Conservation (phyloP, 2,797 vertebrate species). For the Enteromius anoplus region DNA sequence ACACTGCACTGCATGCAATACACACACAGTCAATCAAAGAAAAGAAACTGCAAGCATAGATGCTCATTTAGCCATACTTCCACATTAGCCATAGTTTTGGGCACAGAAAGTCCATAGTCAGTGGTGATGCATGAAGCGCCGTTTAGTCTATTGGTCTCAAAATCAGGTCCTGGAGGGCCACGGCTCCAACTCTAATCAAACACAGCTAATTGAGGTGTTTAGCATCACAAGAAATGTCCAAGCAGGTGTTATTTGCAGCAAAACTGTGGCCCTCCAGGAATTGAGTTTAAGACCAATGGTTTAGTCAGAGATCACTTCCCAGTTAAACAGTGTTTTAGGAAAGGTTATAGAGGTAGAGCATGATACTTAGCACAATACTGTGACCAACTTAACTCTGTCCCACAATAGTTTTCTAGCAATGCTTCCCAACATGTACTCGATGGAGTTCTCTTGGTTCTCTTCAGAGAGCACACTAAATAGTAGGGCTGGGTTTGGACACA, state of each 20-base stretch:
- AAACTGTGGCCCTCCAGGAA: too few relatives aligned
- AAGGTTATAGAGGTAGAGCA: not conserved
- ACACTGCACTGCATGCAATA: slow-evolving; percentile 22
- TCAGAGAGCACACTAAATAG: too few relatives aligned
- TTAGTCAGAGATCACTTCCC: too few relatives aligned
- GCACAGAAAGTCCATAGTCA: not conserved
- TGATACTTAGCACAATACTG: not conserved
- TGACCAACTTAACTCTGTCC: not conserved
- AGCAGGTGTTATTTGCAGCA: too few relatives aligned
- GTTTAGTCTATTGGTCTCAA: not conserved
- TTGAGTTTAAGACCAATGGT: too few relatives aligned
- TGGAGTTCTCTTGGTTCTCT: not conserved
- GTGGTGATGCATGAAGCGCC: not conserved
- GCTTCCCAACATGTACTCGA: not conserved
- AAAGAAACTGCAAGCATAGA: not conserved
- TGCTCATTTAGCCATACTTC: not conserved
- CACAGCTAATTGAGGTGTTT: too few relatives aligned
- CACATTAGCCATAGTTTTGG: not conserved
- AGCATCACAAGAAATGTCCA: too few relatives aligned
- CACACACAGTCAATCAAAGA: not conserved
- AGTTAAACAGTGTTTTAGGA: too few relatives aligned
- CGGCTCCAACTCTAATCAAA: too few relatives aligned
- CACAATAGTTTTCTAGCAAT: not conserved
- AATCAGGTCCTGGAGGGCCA: too few relatives aligned
- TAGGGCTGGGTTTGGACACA: too few relatives aligned